phyloP scores from a whole-genome alignment of 2,797 vertebrate species.

The Lemur catta region DNA sequence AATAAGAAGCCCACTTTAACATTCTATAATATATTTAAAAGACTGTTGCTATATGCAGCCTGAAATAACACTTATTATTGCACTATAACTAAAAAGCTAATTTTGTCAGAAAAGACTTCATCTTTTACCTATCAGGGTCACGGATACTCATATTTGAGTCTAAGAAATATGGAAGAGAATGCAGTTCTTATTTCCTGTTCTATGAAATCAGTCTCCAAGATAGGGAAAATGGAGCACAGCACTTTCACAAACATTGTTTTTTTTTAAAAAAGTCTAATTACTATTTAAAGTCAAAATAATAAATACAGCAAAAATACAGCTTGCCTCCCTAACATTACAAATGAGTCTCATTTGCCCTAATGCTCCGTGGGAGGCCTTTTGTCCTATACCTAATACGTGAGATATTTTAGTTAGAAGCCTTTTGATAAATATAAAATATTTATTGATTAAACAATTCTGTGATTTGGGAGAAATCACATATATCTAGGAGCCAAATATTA shows the following conservation, averaged over 20 bases:
- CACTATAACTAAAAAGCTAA: background rate
- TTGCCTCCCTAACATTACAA: background rate
- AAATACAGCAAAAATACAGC: background rate
- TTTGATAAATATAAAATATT: background rate
- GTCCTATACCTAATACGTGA: background rate
- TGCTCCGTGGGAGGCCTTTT: background rate
- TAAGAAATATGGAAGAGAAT: background rate
- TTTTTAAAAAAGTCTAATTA: background rate
- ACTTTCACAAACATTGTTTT: background rate
- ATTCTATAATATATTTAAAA: background rate
- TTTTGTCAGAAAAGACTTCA: background rate
- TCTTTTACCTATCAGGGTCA: background rate
- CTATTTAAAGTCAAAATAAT: slow-evolving; percentile 16
- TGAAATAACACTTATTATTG: background rate
- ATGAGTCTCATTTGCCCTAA: background rate
- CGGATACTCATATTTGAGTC: background rate
- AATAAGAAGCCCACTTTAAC: background rate
- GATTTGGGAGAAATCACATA: background rate
- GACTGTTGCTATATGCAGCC: background rate
- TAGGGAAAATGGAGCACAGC: background rate
- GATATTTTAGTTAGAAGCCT: background rate
- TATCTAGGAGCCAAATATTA: background rate
- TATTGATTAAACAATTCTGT: background rate
- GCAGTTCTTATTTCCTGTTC: background rate
- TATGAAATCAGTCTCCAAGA: background rate